These are phyloP conservation scores for Plebejus argus DNA, from an alignment of 2,888 invertebrate species.

Conservation along the genomic window DNA sequence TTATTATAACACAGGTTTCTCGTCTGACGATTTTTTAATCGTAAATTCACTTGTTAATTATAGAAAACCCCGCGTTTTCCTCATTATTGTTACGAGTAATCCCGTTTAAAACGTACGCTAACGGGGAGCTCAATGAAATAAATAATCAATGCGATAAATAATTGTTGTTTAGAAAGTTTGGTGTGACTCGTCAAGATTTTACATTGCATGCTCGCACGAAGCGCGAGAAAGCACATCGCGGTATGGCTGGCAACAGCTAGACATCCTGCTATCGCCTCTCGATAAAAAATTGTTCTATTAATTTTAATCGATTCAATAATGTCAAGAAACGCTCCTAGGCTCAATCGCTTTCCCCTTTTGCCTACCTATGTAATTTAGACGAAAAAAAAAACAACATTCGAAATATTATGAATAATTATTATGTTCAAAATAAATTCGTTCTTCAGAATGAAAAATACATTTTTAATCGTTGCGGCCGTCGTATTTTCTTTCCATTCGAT, in stretches of 20 bases:
- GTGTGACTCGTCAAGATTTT: constrained; percentile 69
- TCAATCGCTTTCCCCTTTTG: constrained; percentile 5
- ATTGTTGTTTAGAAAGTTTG: constrained; percentile 80
- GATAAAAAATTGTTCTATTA: constrained; percentile 10
- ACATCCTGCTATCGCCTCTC: constrained; percentile 30
- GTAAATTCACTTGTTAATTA: not conserved
- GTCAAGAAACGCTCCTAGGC: not conserved
- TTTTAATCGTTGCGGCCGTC: not conserved
- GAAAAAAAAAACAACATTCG: constrained; percentile 17
- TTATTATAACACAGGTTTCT: not conserved
- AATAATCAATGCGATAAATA: constrained; percentile 79
- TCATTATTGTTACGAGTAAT: constrained; percentile 9
- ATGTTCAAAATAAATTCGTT: not conserved
- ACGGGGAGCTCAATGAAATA: constrained; percentile 60
- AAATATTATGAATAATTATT: not conserved
- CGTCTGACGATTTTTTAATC: not conserved
- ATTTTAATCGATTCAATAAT: not conserved
- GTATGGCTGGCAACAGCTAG: constrained; percentile 40
- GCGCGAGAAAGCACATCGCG: constrained; percentile 76
- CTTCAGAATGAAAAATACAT: not conserved
- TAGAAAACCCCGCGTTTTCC: not conserved
- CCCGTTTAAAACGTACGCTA: constrained; percentile 28
- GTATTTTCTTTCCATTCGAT: constrained; percentile 10
- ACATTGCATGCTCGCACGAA: constrained; percentile 77
- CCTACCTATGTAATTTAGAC: not conserved